phyloP scores from a whole-genome alignment of 2,113 vertebrate species.

The Sinocyclocheilus rhinocerous region DNA sequence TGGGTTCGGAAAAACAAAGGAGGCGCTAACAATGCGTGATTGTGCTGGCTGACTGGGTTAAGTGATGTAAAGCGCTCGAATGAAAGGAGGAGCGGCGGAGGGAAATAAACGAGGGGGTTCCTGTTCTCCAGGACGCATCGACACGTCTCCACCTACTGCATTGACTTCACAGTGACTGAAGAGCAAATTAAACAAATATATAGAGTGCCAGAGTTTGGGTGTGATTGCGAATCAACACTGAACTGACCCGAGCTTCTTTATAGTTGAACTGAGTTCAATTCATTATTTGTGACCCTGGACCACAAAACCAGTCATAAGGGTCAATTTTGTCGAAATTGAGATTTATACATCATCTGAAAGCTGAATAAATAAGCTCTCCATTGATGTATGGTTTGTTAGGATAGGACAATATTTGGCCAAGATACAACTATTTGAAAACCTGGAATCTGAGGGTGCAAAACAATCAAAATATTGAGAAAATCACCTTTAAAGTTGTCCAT shows the following conservation, averaged over 20 bases:
- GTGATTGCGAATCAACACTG: not conserved
- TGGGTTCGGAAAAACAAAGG: slow-evolving; percentile 46
- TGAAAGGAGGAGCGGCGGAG: slow-evolving; percentile 3
- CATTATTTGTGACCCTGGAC: too few species aligned
- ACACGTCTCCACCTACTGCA: slow-evolving; percentile 41
- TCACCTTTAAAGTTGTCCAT: too few species aligned
- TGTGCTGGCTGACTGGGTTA: slow-evolving; percentile 44
- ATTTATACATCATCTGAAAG: too few species aligned
- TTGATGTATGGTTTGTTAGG: too few species aligned
- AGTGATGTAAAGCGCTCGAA: slow-evolving; percentile 42
- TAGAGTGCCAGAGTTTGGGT: not conserved
- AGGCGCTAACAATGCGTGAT: slow-evolving; percentile 34
- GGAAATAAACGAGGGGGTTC: slow-evolving; percentile 38
- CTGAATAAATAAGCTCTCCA: too few species aligned
- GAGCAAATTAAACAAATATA: slow-evolving; percentile 45
- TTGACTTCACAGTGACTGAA: slow-evolving; percentile 29
- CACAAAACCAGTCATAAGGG: too few species aligned
- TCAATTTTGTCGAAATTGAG: too few species aligned
- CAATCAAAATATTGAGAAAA: too few species aligned
- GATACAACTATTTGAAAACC: too few species aligned
- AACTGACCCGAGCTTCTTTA: too few species aligned
- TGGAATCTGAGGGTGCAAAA: too few species aligned
- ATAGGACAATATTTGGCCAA: too few species aligned
- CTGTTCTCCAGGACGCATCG: slow-evolving; percentile 34
- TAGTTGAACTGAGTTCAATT: not conserved